Base-by-base conservation (phyloP, 2,113 vertebrate genomes). In the Podarcis raffonei region DNA sequence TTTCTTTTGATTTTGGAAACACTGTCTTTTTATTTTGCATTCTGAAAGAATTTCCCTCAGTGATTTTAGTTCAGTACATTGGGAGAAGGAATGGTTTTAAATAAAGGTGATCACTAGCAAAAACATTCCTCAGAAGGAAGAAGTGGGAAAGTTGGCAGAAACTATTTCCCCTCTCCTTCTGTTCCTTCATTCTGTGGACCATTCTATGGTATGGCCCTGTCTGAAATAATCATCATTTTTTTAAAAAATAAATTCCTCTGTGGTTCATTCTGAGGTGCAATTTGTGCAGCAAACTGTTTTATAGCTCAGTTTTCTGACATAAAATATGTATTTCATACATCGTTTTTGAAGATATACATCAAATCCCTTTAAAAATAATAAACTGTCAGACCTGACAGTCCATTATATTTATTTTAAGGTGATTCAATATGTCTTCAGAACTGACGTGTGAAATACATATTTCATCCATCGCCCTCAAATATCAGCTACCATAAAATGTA, bases 281-380 rank as follows among this genome's bases (percentile, higher is more conserved):
- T 4, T 68, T 68, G 4, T 65, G 2, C 35, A 16, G 75, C 4
- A 90, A 20, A 79, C 84, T 62, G 1, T 83, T 59, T 83, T 32
- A 71, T 91, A 59, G 81, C 88, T 89, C 53, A 16, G 37, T 88
- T 0, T 87, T 87, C 86, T 74, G 23, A 32, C 16, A 2, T 23
- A 57, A 23, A 76, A 77, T 23, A 13, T 0, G 1, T 87, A 37
- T 76, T 91, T 78, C 22, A 6, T 72, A 30, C 2, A 84, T 83
- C 13, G 72, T 1, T 3, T 86, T 1, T 81, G 4, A 91, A 90
- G 3, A 39, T 37, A 22, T 90, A 3, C 81, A 77, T 5, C 79
- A 32, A 59, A 48, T 81, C 66, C 85, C 77, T 90, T 85, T 0
- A 39, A 72, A 30, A 90, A 84, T 68, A n/a, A 72, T 68, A n/a